Conservation (phyloP, 2,797 vertebrate genomes). For the Sciaenops ocellatus region DNA sequence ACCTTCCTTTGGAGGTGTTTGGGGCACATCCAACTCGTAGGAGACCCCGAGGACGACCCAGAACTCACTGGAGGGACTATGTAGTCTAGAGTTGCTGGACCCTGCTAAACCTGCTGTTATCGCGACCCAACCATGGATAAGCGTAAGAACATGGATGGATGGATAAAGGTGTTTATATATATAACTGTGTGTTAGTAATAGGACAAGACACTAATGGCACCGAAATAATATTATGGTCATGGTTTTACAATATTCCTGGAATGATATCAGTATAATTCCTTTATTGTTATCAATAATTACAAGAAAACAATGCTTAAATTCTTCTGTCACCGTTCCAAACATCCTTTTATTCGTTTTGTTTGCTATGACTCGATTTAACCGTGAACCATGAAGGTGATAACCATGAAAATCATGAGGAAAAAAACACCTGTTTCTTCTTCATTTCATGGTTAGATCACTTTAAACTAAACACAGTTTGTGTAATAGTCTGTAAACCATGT, state of each 20-base stretch:
- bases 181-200: neutral
- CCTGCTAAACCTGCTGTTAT: no score
- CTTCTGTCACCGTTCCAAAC: neutral
- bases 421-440: neutral
- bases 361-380: neutral
- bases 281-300: neutral
- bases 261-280: neutral
- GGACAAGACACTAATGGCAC: neutral
- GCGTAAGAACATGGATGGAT: no score
- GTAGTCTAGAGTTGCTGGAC: no score
- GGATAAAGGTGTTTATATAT: neutral
- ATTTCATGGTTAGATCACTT: conserved; percentile 6
- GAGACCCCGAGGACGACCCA: no score
- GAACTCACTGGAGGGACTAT: no score
- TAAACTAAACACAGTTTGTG: conserved; percentile 1
- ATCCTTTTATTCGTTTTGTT: neutral
- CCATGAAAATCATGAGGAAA: neutral
- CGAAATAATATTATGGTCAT: neutral
- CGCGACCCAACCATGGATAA: no score
- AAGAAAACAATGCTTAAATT: neutral
- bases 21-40: no score
- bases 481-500: neutral
- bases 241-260: neutral
- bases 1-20: no score
- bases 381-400: neutral